A percentile compares a stretch with the other conserved stretches of the same genome.
phyloP scores from a whole-genome alignment of 1,140 invertebrate genomes.

The Hormaphis cornu region DNA sequence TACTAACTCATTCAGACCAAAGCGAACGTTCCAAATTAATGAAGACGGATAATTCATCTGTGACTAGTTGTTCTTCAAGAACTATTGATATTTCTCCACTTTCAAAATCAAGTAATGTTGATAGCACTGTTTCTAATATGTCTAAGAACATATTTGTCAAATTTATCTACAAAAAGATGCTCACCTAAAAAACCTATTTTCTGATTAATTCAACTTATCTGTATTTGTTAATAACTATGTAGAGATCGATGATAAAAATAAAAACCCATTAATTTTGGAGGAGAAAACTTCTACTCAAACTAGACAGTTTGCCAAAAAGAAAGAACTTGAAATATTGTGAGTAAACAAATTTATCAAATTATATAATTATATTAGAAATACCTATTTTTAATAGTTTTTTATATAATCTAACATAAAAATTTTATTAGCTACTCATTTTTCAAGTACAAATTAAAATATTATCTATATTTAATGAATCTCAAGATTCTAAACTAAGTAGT shows the following conservation, averaged over 20 bases:
- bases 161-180: conserved; percentile 2
- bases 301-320: neutral
- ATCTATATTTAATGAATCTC: too few species aligned
- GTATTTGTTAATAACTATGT: neutral
- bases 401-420: too few species aligned
- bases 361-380: too few species aligned
- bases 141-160: too few species aligned
- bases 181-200: neutral
- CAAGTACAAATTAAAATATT: too few species aligned
- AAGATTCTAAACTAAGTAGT: too few species aligned
- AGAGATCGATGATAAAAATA: neutral
- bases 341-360: neutral
- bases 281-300: neutral
- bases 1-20: neutral
- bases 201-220: neutral
- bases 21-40: neutral
- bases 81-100: conserved; percentile 7
- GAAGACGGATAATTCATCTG: conserved; percentile 1
- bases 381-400: too few species aligned
- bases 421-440: too few species aligned
- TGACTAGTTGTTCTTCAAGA: neutral
- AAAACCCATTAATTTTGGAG: too few species aligned
- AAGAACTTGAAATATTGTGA: neutral
- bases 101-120: neutral
- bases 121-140: conserved; percentile 13